phyloP scores from a whole-genome alignment of 1,140 invertebrate species.

The Lysiphlebus fabarum region DNA sequence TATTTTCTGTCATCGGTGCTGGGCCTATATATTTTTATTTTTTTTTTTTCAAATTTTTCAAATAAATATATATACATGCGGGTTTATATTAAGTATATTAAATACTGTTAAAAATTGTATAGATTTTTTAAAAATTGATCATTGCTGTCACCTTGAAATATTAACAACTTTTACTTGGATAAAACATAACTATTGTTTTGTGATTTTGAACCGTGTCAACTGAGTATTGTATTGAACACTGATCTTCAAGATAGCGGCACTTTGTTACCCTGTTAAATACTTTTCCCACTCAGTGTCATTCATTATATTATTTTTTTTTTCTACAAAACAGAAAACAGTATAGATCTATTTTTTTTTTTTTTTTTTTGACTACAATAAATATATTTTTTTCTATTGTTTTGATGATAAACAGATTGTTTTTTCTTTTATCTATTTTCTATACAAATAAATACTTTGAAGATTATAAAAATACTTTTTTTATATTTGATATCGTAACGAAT shows the following conservation, averaged over 20 bases:
- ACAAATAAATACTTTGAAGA: no score
- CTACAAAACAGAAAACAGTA: neutral
- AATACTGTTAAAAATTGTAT: conserved; percentile 22
- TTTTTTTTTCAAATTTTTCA: no score
- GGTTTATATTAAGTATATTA: no score
- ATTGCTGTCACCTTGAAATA: neutral
- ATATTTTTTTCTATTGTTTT: no score
- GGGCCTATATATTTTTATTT: no score
- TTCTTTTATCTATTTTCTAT: no score
- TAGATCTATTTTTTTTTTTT: no score
- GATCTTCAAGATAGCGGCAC: conserved; percentile 43
- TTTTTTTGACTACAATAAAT: no score
- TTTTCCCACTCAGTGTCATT: conserved; percentile 8
- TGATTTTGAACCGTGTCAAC: conserved; percentile 37
- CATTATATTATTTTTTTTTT: conserved; percentile 9
- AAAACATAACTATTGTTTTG: neutral
- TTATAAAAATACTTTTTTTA: no score
- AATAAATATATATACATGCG: no score
- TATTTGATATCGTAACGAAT: no score
- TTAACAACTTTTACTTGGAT: neutral
- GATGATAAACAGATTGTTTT: no score
- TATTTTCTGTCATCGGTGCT: conserved; percentile 45
- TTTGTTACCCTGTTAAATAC: conserved; percentile 28
- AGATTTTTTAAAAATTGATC: conserved; percentile 9
- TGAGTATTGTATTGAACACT: conserved; percentile 44